Percentiles rank a stretch among this genome's conserved stretches.
Evolutionary conservation across 1,140 invertebrate genomes (phyloP).

Genomic region (Piezodorus guildinii): DNA sequence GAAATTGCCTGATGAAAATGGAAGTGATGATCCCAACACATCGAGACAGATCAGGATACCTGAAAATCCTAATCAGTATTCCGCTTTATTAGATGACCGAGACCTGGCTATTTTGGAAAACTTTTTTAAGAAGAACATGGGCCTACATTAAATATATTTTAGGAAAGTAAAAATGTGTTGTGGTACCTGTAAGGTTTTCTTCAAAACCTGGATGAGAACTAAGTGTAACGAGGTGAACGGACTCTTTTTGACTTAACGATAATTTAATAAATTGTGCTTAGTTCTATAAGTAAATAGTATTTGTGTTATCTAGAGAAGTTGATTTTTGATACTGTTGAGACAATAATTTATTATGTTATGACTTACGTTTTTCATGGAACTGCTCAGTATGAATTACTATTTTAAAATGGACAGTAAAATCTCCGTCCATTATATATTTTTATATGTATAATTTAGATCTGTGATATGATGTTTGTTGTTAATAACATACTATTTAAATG

Average conservation of each 20-base stretch:
- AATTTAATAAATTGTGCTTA: no score
- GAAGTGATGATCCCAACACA: neutral
- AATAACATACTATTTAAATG: neutral
- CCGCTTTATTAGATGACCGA: neutral
- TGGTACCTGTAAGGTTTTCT: no score
- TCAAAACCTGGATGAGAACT: no score
- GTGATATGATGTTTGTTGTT: slow-evolving; percentile 16
- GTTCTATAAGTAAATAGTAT: no score
- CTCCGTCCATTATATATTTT: slow-evolving; percentile 14
- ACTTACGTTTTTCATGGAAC: neutral
- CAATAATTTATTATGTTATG: slow-evolving; percentile 10
- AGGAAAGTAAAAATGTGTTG: no score
- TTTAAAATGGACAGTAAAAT: slow-evolving; percentile 2
- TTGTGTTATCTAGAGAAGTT: no score
- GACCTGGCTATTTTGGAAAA: slow-evolving; percentile 1
- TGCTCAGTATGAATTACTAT: neutral
- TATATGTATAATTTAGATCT: slow-evolving; percentile 16
- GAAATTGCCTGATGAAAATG: no score
- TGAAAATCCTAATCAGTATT: neutral
- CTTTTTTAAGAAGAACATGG: slow-evolving; percentile 8
- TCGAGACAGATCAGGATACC: slow-evolving; percentile 1
- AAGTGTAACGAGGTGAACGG: no score
- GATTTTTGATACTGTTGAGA: neutral
- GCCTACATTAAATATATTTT: neutral
- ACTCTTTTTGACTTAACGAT: no score